Conservation (phyloP, 2,888 invertebrate species). For the Exocentrus adspersus region DNA sequence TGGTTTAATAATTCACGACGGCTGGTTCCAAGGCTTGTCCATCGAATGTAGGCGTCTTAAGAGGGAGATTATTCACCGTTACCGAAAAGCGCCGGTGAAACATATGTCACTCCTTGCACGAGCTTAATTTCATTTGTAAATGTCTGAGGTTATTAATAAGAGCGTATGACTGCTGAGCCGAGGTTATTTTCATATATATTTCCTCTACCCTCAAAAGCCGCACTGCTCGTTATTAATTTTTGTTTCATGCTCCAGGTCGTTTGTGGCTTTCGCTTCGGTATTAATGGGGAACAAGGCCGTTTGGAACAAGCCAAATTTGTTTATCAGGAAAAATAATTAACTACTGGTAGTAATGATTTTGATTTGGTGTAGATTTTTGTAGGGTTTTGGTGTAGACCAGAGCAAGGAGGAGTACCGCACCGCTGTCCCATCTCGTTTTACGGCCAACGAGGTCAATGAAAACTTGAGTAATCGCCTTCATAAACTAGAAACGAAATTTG, state of each 20-base stretch:
- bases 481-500: slow-evolving; percentile 43
- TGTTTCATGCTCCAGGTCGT: too few relatives aligned
- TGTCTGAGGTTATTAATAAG: slow-evolving; percentile 31
- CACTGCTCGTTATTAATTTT: too few relatives aligned
- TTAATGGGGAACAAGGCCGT: too few relatives aligned
- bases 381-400: too few relatives aligned
- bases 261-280: too few relatives aligned
- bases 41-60: slow-evolving; percentile 32
- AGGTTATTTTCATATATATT: slow-evolving; percentile 12
- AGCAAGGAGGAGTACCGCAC: too few relatives aligned
- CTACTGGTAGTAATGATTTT: too few relatives aligned
- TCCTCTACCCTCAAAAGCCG: not conserved
- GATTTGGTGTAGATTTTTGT: too few relatives aligned
- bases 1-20: too few relatives aligned
- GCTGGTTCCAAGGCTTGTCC: too few relatives aligned
- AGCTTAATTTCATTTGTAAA: slow-evolving; percentile 40
- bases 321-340: too few relatives aligned
- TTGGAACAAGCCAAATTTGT: too few relatives aligned
- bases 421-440: slow-evolving; percentile 18
- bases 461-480: slow-evolving; percentile 38
- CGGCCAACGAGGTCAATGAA: slow-evolving; percentile 22
- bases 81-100: slow-evolving; percentile 30
- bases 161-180: not conserved
- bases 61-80: slow-evolving; percentile 46
- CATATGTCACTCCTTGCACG: slow-evolving; percentile 38